These are phyloP conservation scores for Brachylomia viminalis DNA, from an alignment of 2,888 invertebrate species.

Conservation along the genomic window DNA sequence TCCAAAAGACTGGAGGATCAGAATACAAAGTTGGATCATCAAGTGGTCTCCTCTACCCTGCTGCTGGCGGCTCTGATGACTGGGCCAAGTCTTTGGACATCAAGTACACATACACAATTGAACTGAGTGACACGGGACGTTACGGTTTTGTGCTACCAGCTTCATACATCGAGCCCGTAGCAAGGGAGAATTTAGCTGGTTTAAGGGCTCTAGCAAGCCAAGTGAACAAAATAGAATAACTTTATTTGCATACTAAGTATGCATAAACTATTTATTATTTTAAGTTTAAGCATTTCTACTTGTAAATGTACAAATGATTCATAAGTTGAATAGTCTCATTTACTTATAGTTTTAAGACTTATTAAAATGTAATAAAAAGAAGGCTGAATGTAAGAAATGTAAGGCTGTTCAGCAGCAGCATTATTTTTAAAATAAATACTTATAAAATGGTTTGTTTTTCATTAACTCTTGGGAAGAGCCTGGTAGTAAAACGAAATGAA, in stretches of 20 bases:
- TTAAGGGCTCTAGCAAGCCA: conserved; percentile 90
- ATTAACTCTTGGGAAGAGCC: background rate
- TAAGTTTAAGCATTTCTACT: conserved; percentile 32
- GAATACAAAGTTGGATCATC: conserved; percentile 94
- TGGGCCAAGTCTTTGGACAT: conserved; percentile 97
- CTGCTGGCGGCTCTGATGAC: conserved; percentile 96
- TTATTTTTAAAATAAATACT: conserved; percentile 46
- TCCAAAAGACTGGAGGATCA: conserved; percentile 90
- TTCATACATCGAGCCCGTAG: conserved; percentile 93
- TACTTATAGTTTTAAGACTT: conserved; percentile 15
- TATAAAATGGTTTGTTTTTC: conserved; percentile 1
- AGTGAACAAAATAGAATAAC: conserved; percentile 66
- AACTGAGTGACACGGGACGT: conserved; percentile 95
- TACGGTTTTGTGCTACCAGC: conserved; percentile 97
- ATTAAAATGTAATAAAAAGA: conserved; percentile 24
- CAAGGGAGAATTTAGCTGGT: conserved; percentile 94
- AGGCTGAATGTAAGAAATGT: conserved; percentile 44
- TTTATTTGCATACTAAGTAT: conserved; percentile 25
- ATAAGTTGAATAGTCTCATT: conserved; percentile 30
- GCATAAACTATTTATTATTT: conserved; percentile 60
- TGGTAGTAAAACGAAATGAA: background rate
- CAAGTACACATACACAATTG: conserved; percentile 97
- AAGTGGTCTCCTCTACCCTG: conserved; percentile 94
- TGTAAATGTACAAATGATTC: conserved; percentile 45
- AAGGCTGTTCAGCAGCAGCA: conserved; percentile 24